Base-by-base conservation (phyloP, 2,888 invertebrate genomes). In the Carterocephalus palaemon region DNA sequence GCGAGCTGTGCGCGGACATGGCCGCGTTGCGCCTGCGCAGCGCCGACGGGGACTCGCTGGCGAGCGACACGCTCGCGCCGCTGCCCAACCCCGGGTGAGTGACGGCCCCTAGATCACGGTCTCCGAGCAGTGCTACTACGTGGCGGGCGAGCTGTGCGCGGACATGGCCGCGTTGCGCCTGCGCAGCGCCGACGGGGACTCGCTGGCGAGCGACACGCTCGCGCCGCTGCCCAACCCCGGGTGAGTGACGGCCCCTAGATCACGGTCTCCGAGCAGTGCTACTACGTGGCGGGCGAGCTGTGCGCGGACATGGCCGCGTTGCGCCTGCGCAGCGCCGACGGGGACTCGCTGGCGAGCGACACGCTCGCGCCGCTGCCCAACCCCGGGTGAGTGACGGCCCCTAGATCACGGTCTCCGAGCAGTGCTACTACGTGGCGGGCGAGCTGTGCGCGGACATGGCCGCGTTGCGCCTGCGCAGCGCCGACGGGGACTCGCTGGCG, bases 61-160 rank as follows among this genome's bases (percentile, higher is more conserved):
- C 70, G 19, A 89, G 90, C 32, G 95, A 95, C 74, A 93, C 93
- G 6, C 89, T 95, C 24, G 94, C 93, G 13, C 94, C 94, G 3
- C 85, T 95, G 56, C 95, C 95, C 5, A 91, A 91, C 51, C 92
- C 89, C 31, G 69, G 70, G 64, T 70, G 54, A 48, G 70, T 54
- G 5, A 23, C 7, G n/a, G 16, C 15, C n/a, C n/a, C n/a, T n/a
- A n/a, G n/a, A n/a, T n/a, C n/a, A n/a, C n/a, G n/a, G n/a, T n/a
- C n/a, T n/a, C n/a, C n/a, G n/a, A n/a, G n/a, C n/a, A n/a, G 83
- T 99, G 99, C 76, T 99, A 99, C 86, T 99, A 99, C 81, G 95
- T 98, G 57, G 96, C 99, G 57, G 98, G 97, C 7, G 97, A 97
- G 72, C 67, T 85, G 40, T 84, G 84, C 53, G 77, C 80, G 0